Evolutionary conservation across 1,140 invertebrate species (phyloP).

Genomic region (Venustaconcha ellipsiformis): DNA sequence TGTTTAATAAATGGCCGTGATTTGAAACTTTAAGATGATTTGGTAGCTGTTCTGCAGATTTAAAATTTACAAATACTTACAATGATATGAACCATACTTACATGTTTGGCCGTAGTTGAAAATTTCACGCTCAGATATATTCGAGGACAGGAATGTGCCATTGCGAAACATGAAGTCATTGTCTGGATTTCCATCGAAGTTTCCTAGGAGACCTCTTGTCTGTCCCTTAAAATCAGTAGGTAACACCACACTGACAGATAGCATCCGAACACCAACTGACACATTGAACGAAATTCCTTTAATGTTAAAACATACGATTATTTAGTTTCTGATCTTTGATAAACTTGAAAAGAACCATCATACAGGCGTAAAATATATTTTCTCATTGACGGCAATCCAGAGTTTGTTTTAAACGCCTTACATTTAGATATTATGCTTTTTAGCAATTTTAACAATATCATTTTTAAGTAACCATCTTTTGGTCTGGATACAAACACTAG

Average conservation of each 20-base stretch:
- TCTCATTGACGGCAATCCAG: too few relatives aligned
- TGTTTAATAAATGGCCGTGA: not conserved
- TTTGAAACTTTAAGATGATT: not conserved
- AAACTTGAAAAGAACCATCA: too few relatives aligned
- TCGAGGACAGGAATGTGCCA: conserved; percentile 27
- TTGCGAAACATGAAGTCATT: conserved; percentile 45
- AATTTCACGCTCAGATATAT: conserved; percentile 39
- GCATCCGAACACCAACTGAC: conserved; percentile 15
- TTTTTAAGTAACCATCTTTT: too few relatives aligned
- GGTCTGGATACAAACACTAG: too few relatives aligned
- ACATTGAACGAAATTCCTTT: conserved; percentile 33
- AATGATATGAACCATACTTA: conserved; percentile 14
- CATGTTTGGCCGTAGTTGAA: conserved; percentile 33
- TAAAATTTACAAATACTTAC: not conserved
- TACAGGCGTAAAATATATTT: too few relatives aligned
- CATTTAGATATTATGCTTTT: too few relatives aligned
- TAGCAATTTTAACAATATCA: too few relatives aligned
- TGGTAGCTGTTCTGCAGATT: not conserved
- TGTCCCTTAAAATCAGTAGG: conserved; percentile 23
- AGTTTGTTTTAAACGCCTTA: too few relatives aligned
- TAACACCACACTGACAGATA: conserved; percentile 27
- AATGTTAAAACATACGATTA: conserved; percentile 7
- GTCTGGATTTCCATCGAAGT: conserved; percentile 33
- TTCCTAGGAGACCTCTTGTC: conserved; percentile 45
- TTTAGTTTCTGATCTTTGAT: too few relatives aligned